These are phyloP conservation scores for Hormiphora californensis DNA, from an alignment of 37 sponge, comb jelly and placozoan species.

Conservation along the genomic window DNA sequence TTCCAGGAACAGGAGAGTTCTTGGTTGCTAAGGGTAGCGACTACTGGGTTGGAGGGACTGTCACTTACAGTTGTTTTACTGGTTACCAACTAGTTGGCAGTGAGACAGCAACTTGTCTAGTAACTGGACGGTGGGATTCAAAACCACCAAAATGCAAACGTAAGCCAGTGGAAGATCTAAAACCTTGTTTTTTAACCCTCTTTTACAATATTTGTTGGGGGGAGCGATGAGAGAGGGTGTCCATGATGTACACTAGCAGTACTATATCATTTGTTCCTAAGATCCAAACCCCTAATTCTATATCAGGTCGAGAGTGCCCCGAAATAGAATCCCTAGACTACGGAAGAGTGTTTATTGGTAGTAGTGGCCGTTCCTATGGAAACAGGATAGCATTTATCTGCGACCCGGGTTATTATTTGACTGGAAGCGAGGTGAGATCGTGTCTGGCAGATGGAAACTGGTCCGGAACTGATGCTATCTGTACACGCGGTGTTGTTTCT, in stretches of 20 bases:
- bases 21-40: neutral
- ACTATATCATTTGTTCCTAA: neutral
- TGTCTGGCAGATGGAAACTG: conserved; percentile 17
- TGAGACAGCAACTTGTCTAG: neutral
- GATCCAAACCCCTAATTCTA: too few species aligned
- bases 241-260: neutral
- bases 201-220: neutral
- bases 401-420: neutral
- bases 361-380: neutral
- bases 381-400: conserved; percentile 9
- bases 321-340: neutral
- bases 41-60: neutral
- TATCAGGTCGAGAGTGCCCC: neutral
- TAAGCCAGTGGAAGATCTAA: neutral
- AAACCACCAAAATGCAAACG: neutral
- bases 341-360: neutral
- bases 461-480: conserved; percentile 37
- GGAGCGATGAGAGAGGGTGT: neutral
- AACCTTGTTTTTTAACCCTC: neutral
- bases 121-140: neutral
- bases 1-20: neutral
- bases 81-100: neutral
- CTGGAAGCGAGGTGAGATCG: neutral
- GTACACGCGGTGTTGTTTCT: neutral
- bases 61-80: neutral